A percentile compares a stretch with the other conserved stretches of the same genome.
Conservation (phyloP, 2,797 vertebrate species). For the Anabas testudineus region DNA sequence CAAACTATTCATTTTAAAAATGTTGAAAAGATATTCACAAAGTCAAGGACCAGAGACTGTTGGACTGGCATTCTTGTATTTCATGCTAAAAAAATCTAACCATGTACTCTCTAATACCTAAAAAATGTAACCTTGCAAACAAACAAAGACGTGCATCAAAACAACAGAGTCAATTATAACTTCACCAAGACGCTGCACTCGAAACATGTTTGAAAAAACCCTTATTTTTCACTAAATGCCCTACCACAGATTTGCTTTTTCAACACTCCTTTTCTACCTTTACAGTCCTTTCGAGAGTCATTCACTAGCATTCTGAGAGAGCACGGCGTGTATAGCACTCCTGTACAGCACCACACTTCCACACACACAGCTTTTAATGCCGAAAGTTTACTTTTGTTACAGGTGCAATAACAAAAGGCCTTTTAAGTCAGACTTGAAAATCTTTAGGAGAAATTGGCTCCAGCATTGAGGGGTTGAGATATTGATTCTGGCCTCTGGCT, state of each 20-base stretch:
- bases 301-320: slow-evolving; percentile 28
- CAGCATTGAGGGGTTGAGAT: slow-evolving; percentile 82
- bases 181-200: neutral
- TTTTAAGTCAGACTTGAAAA: slow-evolving; percentile 88
- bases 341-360: slow-evolving; percentile 40
- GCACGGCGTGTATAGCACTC: neutral
- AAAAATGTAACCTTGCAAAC: slow-evolving; percentile 1
- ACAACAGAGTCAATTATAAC: neutral
- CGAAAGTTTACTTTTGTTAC: slow-evolving; percentile 86
- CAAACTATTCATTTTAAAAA: too few relatives aligned
- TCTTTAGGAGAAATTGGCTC: slow-evolving; percentile 88
- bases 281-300: slow-evolving; percentile 16
- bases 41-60: slow-evolving; percentile 2
- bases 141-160: neutral
- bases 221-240: slow-evolving; percentile 13
- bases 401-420: slow-evolving; percentile 86
- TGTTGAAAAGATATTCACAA: neutral
- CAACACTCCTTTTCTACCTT: slow-evolving; percentile 23
- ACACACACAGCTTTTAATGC: slow-evolving; percentile 64
- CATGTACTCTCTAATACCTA: neutral
- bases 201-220: slow-evolving; percentile 16
- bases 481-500: slow-evolving; percentile 86
- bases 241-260: slow-evolving; percentile 29
- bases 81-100: neutral
- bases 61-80: neutral